phyloP scores from a whole-genome alignment of 1,140 invertebrate species.

The Diuraphis noxia region DNA sequence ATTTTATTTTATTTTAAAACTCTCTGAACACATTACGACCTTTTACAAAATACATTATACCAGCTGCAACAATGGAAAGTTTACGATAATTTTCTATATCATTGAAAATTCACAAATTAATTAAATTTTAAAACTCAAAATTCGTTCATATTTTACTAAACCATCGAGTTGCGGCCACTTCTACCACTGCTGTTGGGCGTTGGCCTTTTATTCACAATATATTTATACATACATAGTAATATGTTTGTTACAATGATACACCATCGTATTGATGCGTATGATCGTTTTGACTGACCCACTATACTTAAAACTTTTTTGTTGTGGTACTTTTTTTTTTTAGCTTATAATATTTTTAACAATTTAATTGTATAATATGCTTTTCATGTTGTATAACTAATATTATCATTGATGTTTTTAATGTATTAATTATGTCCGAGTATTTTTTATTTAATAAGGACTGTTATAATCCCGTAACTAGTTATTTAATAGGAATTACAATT shows the following conservation, averaged over 20 bases:
- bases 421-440: neutral
- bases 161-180: neutral
- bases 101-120: neutral
- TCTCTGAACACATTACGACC: neutral
- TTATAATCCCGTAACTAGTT: neutral
- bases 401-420: neutral
- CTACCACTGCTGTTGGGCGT: neutral
- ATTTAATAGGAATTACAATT: neutral
- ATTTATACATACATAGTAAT: neutral
- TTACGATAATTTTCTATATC: neutral
- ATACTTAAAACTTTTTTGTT: neutral
- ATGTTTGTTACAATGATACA: neutral
- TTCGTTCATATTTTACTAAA: neutral
- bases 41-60: neutral
- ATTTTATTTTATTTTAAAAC: neutral
- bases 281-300: neutral
- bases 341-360: neutral
- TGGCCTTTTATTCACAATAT: neutral
- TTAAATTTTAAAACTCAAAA: neutral
- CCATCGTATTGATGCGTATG: neutral
- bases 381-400: neutral
- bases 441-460: neutral
- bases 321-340: neutral
- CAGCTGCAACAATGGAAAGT: conserved; percentile 1
- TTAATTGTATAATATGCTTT: neutral